phyloP scores from a whole-genome alignment of 2,888 invertebrate species.

The Bugulina stolonifera region DNA sequence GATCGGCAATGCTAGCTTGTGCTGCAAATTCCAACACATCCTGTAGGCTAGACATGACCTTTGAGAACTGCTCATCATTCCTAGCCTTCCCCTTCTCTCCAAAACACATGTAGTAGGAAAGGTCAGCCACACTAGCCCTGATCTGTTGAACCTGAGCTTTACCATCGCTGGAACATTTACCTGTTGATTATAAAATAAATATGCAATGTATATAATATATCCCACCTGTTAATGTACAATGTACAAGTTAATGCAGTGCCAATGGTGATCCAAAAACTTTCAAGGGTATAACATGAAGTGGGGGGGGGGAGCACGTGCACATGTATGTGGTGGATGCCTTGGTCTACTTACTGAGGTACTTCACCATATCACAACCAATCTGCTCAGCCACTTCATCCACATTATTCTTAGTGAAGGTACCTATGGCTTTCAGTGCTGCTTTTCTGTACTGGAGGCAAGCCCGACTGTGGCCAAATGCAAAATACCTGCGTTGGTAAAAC shows the following conservation, averaged over 20 bases:
- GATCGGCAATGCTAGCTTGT: constrained; percentile 1
- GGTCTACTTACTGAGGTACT: background rate
- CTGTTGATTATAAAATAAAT: no score
- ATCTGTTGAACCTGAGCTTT: background rate
- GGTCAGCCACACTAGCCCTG: constrained; percentile 13
- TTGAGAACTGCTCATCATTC: background rate
- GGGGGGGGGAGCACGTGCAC: no score
- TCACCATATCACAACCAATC: background rate
- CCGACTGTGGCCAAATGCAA: constrained; percentile 18
- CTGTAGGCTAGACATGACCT: constrained; percentile 1
- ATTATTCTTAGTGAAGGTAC: background rate
- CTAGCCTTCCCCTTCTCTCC: constrained; percentile 6
- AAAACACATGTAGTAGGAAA: constrained; percentile 13
- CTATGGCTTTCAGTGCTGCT: constrained; percentile 2
- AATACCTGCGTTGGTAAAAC: background rate
- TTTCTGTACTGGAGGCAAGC: constrained; percentile 22
- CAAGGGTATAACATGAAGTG: no score
- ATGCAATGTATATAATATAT: no score
- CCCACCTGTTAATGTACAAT: no score
- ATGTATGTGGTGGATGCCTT: no score
- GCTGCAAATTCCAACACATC: background rate
- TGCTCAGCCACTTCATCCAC: background rate
- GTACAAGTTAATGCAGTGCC: no score
- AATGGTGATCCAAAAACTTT: no score
- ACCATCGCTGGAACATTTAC: no score